These are phyloP conservation scores for Scelioninae gen. 2 DNA, from an alignment of 2,888 invertebrate genomes.

Conservation along the genomic window DNA sequence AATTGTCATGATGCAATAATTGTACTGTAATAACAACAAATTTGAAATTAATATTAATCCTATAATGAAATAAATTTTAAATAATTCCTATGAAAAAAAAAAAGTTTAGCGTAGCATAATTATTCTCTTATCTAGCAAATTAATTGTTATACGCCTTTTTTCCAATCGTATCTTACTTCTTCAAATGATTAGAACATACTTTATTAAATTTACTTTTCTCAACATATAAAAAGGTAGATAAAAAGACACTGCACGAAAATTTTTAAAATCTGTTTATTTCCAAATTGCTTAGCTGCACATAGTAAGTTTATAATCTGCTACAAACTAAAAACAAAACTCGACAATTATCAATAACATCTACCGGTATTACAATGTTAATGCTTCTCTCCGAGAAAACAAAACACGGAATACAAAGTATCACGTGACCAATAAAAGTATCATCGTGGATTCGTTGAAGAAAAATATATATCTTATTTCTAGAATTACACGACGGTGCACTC, in stretches of 20 bases:
- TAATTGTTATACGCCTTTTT: too few relatives aligned
- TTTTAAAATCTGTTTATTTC: conserved; percentile 59
- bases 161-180: too few relatives aligned
- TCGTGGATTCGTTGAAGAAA: conserved; percentile 48
- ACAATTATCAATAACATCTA: conserved; percentile 58
- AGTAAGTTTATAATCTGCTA: conserved; percentile 56
- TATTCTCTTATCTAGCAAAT: not conserved
- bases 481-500: conserved; percentile 53
- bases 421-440: conserved; percentile 54
- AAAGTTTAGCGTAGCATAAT: too few relatives aligned
- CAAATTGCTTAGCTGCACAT: conserved; percentile 60
- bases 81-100: too few relatives aligned
- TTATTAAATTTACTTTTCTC: not conserved
- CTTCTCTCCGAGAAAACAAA: conserved; percentile 42
- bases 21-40: too few relatives aligned
- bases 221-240: too few relatives aligned
- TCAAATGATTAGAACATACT: too few relatives aligned
- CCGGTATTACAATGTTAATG: conserved; percentile 53
- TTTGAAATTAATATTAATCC: not conserved
- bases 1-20: too few relatives aligned
- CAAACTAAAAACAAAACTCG: conserved; percentile 57
- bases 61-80: too few relatives aligned
- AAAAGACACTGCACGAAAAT: conserved; percentile 28
- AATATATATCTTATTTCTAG: conserved; percentile 55
- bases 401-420: conserved; percentile 57